Evolutionary conservation across 2,797 vertebrate species (phyloP).

Genomic region (Sibirionetta formosa): DNA sequence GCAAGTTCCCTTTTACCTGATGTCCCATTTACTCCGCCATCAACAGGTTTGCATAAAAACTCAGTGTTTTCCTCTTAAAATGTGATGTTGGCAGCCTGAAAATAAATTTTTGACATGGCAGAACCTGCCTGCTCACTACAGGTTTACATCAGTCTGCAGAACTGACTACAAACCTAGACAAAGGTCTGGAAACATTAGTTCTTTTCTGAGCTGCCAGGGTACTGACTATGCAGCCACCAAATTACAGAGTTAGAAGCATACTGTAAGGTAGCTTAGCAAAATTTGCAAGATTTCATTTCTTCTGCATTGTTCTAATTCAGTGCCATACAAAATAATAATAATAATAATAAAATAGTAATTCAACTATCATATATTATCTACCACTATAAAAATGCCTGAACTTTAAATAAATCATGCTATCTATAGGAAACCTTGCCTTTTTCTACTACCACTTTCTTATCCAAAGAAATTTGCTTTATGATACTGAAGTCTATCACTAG

Average conservation of each 20-base stretch:
- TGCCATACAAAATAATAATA: not conserved
- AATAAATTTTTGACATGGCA: not conserved
- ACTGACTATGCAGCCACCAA: slow-evolving; percentile 18
- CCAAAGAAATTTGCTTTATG: not conserved
- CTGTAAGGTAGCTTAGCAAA: not conserved
- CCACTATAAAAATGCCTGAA: not conserved
- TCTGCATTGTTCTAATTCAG: not conserved
- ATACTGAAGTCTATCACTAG: not conserved
- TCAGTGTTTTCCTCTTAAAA: not conserved
- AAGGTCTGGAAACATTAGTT: slow-evolving; percentile 20
- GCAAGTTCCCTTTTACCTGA: not conserved
- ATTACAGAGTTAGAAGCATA: not conserved
- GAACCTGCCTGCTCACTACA: not conserved
- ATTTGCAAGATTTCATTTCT: not conserved
- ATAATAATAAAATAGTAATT: not conserved
- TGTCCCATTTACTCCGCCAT: not conserved
- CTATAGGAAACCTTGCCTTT: not conserved
- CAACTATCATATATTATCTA: not conserved
- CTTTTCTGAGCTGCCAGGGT: not conserved
- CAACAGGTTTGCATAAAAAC: not conserved
- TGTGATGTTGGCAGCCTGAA: slow-evolving; percentile 29
- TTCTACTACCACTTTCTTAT: not conserved
- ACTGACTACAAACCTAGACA: slow-evolving; percentile 42
- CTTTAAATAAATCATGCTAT: not conserved
- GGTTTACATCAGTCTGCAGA: not conserved